Evolutionary conservation across 1,140 invertebrate species (phyloP).

Genomic region (Pachyrhynchus sulphureomaculatus): DNA sequence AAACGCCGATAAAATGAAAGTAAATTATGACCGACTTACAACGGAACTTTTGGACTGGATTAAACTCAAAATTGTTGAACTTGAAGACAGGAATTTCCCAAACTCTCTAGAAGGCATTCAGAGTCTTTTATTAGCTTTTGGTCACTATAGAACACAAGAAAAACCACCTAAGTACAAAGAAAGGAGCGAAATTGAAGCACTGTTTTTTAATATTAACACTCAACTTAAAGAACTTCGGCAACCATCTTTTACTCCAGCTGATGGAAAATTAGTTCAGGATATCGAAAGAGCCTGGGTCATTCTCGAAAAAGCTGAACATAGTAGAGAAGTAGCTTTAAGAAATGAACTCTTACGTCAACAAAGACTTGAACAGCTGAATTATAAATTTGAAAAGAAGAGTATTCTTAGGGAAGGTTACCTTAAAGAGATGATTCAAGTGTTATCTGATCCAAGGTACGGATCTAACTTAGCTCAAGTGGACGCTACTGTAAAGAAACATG

Average conservation of each 20-base stretch:
- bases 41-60: constrained; percentile 93
- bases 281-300: constrained; percentile 91
- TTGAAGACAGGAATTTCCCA: constrained; percentile 89
- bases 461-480: constrained; percentile 91
- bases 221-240: constrained; percentile 92
- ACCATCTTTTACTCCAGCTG: constrained; percentile 84
- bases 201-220: constrained; percentile 96
- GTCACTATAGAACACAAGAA: constrained; percentile 93
- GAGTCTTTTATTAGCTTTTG: constrained; percentile 85
- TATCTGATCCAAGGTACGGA: constrained; percentile 90
- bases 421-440: constrained; percentile 96
- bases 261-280: constrained; percentile 89
- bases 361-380: constrained; percentile 90
- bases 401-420: constrained; percentile 90
- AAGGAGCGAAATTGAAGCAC: constrained; percentile 93
- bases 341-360: constrained; percentile 92
- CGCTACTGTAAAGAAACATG: constrained; percentile 96
- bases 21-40: constrained; percentile 83
- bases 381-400: constrained; percentile 95
- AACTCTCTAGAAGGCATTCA: constrained; percentile 96
- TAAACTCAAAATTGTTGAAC: constrained; percentile 75
- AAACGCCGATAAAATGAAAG: constrained; percentile 89
- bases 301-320: constrained; percentile 93
- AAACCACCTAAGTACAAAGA: constrained; percentile 99
- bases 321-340: constrained; percentile 87